phyloP scores from a whole-genome alignment of 2,113 vertebrate species.

The Desmodus rotundus region DNA sequence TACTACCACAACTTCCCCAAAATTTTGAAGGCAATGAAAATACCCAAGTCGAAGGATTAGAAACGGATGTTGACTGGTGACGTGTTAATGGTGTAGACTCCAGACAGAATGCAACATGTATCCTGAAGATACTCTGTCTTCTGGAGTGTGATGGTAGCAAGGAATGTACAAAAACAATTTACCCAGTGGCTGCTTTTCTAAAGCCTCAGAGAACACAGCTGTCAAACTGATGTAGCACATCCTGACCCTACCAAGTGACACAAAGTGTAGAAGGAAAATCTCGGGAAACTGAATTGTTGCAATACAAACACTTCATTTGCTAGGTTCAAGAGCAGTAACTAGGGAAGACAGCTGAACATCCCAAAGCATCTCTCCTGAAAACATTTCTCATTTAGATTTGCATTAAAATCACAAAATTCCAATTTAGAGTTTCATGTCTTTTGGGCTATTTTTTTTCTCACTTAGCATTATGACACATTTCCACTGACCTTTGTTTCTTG shows the following conservation, averaged over 20 bases:
- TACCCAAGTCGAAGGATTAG: not conserved
- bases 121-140: not conserved
- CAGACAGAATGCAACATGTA: not conserved
- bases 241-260: not conserved
- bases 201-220: not conserved
- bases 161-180: not conserved
- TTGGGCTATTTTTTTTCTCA: slow-evolving; percentile 37
- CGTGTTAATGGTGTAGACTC: not conserved
- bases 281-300: not conserved
- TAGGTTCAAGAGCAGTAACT: not conserved
- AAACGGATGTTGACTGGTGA: not conserved
- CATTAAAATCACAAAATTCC: slow-evolving; percentile 18
- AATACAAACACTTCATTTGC: not conserved
- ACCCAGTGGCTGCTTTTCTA: not conserved
- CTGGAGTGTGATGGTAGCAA: not conserved
- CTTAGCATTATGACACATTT: slow-evolving; percentile 39
- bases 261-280: not conserved
- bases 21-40: not conserved
- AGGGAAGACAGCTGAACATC: not conserved
- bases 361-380: not conserved
- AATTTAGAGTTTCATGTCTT: slow-evolving; percentile 20
- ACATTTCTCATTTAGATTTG: not conserved
- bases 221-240: not conserved
- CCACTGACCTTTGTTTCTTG: slow-evolving; percentile 11
- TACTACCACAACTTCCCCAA: not conserved